Conservation (phyloP, 2,888 invertebrate species). For the Penaeus monodon region DNA sequence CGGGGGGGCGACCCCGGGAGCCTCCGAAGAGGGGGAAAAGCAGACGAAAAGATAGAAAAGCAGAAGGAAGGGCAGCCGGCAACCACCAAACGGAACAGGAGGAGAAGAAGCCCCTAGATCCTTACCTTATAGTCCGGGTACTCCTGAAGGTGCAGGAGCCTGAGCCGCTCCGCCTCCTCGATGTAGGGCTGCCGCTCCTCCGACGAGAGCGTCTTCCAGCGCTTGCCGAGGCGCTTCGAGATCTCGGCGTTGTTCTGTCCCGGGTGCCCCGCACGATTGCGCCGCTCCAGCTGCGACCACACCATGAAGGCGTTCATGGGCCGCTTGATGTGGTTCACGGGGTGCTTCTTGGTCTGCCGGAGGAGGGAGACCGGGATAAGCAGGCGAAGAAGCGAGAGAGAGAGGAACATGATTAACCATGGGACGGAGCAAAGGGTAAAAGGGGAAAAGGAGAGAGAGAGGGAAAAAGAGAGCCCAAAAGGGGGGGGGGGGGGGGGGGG, state of each 20-base stretch:
- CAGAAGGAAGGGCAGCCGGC: neutral
- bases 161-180: conserved; percentile 56
- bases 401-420: neutral
- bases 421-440: neutral
- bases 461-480: neutral
- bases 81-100: too few species aligned
- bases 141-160: conserved; percentile 58
- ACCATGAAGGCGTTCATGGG: conserved; percentile 99
- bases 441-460: neutral
- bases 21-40: too few species aligned
- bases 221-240: conserved; percentile 62
- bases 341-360: conserved; percentile 94
- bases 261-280: conserved; percentile 80
- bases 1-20: too few species aligned
- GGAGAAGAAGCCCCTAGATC: too few species aligned
- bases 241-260: conserved; percentile 57
- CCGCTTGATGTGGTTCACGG: conserved; percentile 96
- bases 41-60: neutral
- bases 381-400: neutral
- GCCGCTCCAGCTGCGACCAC: conserved; percentile 96
- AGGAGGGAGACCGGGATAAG: neutral
- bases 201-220: conserved; percentile 58
- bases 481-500: too few species aligned
- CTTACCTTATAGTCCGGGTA: conserved; percentile 66
- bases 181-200: conserved; percentile 48